Evolutionary conservation across 2,888 invertebrate species (phyloP).

Genomic region (Erpobdella octoculata): DNA sequence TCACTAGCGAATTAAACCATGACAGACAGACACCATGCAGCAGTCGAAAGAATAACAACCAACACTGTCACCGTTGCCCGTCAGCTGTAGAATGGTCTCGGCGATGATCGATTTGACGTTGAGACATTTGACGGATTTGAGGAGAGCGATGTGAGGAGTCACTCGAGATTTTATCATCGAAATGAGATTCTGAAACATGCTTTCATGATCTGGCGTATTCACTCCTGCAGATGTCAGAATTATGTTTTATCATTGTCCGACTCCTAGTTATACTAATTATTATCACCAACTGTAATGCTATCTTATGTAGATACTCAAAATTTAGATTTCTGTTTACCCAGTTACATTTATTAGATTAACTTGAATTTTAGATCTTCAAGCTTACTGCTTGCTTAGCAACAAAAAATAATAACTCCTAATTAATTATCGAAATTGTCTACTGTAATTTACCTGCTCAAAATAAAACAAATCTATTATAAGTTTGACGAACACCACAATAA

Average conservation of each 20-base stretch:
- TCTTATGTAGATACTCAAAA: too few species aligned
- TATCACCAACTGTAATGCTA: too few species aligned
- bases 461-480: too few species aligned
- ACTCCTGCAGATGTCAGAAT: too few species aligned
- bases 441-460: too few species aligned
- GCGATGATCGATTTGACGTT: slow-evolving; percentile 67
- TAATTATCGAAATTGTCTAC: neutral
- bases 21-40: neutral
- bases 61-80: neutral
- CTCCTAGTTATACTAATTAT: too few species aligned
- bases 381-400: too few species aligned
- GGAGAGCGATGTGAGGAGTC: slow-evolving; percentile 65
- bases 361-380: too few species aligned
- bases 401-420: neutral
- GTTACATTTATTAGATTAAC: too few species aligned
- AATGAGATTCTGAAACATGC: slow-evolving; percentile 66
- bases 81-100: slow-evolving; percentile 65
- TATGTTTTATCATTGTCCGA: too few species aligned
- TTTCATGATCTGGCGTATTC: slow-evolving; percentile 77
- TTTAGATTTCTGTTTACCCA: too few species aligned
- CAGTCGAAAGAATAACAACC: neutral
- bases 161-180: slow-evolving; percentile 60
- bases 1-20: neutral
- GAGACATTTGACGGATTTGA: slow-evolving; percentile 69
- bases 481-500: neutral